Base-by-base conservation (phyloP, 2,888 invertebrate genomes). In the Euplagia quadripunctaria region DNA sequence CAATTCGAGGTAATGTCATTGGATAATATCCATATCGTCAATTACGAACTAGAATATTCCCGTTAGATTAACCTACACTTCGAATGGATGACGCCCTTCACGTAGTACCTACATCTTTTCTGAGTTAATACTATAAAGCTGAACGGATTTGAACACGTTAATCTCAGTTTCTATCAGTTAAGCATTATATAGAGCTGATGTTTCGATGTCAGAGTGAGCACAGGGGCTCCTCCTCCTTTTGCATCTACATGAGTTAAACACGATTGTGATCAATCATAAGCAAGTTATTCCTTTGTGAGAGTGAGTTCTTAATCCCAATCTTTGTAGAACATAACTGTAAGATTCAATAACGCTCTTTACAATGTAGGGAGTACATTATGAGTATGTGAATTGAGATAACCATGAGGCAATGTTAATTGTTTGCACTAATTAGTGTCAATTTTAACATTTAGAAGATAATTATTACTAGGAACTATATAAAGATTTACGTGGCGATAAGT, bases 391-490 rank as follows among this genome's bases (percentile, higher is more conserved):
- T 31, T 71, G 41, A 51, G 7, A 43, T 77, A 20, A 69, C 73
- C 79, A 74, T 46, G 31, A 42, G 52, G 42, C 65, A 9, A 43
- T 78, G 83, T 82, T 83, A 83, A 83, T 80, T n/a, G 64, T 55
- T 68, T 69, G 31, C 64, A 43, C 66, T 73, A 75, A 79, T 82
- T 76, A 82, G 71, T 71, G 46, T 65, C 52, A 20, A 68, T n/a
- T 64, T 70, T 73, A 70, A 66, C 83, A 76, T 43, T 51, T 16
- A 67, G 17, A 49, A 52, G 75, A 67, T 83, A 83, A 83, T 83
- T 76, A 61, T 31, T 61, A 17, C 9, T n/a, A 52, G 58, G 64
- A n/a, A 51, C 71, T 82, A 80, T 83, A 80, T 77, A 78, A 70
- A 52, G 69, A 68, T 43, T 16, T 43, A 12, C 43, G 42, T 12